These are phyloP conservation scores for Cyrtorhinus lividipennis DNA, from an alignment of 1,140 invertebrate species.

Conservation along the genomic window DNA sequence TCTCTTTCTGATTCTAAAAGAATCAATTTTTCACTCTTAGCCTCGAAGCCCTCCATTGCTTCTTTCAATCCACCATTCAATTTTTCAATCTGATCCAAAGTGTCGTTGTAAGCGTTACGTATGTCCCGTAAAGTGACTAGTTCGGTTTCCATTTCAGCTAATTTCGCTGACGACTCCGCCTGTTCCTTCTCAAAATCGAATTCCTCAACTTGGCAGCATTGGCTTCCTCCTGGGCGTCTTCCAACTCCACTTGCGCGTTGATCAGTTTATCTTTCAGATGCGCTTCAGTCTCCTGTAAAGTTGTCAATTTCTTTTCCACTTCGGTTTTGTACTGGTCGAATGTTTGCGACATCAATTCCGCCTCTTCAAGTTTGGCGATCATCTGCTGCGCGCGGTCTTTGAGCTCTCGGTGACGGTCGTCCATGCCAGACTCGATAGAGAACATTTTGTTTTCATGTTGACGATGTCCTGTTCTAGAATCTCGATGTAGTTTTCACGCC, in stretches of 20 bases:
- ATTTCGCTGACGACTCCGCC: slow-evolving; percentile 28
- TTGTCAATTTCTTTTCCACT: slow-evolving; percentile 36
- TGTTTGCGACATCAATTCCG: slow-evolving; percentile 16
- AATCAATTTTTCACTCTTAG: slow-evolving; percentile 16
- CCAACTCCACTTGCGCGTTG: slow-evolving; percentile 27
- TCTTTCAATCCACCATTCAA: slow-evolving; percentile 20
- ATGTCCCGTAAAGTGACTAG: slow-evolving; percentile 14
- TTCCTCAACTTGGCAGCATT: slow-evolving; percentile 23
- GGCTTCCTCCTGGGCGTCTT: slow-evolving; percentile 21
- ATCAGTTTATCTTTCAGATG: slow-evolving; percentile 12
- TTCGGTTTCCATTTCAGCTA: slow-evolving; percentile 31
- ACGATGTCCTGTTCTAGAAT: slow-evolving; percentile 48
- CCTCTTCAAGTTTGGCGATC: slow-evolving; percentile 18
- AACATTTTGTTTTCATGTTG: slow-evolving; percentile 41
- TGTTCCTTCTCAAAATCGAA: slow-evolving; percentile 29
- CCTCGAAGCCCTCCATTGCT: slow-evolving; percentile 17
- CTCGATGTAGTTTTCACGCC: slow-evolving; percentile 54
- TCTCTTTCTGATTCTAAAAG: slow-evolving; percentile 16
- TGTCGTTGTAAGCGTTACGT: slow-evolving; percentile 18
- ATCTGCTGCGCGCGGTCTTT: slow-evolving; percentile 38
- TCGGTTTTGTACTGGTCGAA: slow-evolving; percentile 25
- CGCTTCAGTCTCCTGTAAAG: slow-evolving; percentile 35
- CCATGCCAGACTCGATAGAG: slow-evolving; percentile 40
- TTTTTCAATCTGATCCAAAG: slow-evolving; percentile 20
- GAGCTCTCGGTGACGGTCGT: slow-evolving; percentile 36